A percentile compares a stretch with the other conserved stretches of the same genome.
These are phyloP conservation scores for Watsonalla binaria DNA, from an alignment of 2,888 invertebrate species.

Conservation along the genomic window DNA sequence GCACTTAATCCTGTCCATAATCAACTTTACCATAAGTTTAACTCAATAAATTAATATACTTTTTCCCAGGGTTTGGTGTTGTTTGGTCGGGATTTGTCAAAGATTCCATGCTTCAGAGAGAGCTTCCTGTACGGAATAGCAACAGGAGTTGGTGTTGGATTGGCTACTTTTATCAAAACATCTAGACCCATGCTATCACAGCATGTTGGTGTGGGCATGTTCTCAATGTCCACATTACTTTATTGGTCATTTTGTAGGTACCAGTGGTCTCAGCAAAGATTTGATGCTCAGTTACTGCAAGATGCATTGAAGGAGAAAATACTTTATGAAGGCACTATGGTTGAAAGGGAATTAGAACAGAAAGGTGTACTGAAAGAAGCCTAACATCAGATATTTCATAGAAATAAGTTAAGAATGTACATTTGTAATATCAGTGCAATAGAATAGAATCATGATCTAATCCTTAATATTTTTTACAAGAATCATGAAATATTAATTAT, in stretches of 20 bases:
- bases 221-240: conserved; percentile 79
- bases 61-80: conserved; percentile 75
- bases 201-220: conserved; percentile 83
- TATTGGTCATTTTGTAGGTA: conserved; percentile 87
- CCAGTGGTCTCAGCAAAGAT: conserved; percentile 81
- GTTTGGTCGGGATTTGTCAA: conserved; percentile 84
- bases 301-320: conserved; percentile 80
- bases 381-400: conserved; percentile 13
- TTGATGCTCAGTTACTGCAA: conserved; percentile 81
- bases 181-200: conserved; percentile 81
- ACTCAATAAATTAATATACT: too few species aligned
- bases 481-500: too few species aligned
- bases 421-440: too few species aligned
- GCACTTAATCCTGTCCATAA: too few species aligned
- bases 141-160: conserved; percentile 82
- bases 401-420: neutral
- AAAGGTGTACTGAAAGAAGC: conserved; percentile 62
- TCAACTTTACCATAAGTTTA: too few species aligned
- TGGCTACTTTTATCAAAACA: conserved; percentile 85
- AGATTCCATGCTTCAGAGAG: conserved; percentile 89
- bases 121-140: conserved; percentile 87
- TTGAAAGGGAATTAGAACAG: conserved; percentile 68
- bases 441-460: too few species aligned
- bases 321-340: conserved; percentile 80
- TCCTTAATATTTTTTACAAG: too few species aligned